Percentiles rank a stretch among this genome's conserved stretches.
Conservation (phyloP, 2,113 vertebrate species). For the Sinocyclocheilus maitianheensis region DNA sequence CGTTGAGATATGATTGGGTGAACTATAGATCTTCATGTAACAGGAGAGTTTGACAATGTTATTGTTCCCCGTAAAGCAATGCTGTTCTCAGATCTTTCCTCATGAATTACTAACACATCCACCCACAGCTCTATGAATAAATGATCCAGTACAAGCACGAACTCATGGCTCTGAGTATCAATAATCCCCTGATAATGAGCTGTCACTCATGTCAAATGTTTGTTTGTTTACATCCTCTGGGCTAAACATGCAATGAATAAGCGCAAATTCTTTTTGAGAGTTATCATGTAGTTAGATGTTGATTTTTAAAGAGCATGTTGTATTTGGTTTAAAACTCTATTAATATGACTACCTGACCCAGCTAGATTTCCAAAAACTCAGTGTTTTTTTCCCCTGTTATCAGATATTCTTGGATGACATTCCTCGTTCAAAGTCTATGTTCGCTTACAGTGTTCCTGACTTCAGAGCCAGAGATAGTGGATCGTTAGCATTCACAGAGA, state of each 20-base stretch:
- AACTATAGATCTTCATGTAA: background rate
- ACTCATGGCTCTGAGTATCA: background rate
- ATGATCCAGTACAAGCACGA: background rate
- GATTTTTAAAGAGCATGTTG: background rate
- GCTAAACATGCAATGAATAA: background rate
- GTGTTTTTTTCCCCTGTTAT: no score
- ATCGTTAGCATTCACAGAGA: no score
- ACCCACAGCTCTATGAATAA: background rate
- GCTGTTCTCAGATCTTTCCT: background rate
- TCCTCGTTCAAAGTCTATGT: no score
- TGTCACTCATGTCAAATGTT: background rate
- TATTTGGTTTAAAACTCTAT: background rate
- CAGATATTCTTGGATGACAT: no score
- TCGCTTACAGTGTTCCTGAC: no score
- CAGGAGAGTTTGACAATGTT: background rate
- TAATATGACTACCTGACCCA: background rate
- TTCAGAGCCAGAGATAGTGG: no score
- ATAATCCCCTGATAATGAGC: constrained; percentile 9
- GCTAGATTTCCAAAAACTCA: background rate
- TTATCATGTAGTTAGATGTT: background rate
- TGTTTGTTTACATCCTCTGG: background rate
- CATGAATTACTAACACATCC: constrained; percentile 4
- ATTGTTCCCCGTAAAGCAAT: constrained; percentile 3
- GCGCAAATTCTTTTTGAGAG: no score
- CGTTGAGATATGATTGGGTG: no score